Base-by-base conservation (phyloP, 2,888 invertebrate genomes). In the Andricus curvator region DNA sequence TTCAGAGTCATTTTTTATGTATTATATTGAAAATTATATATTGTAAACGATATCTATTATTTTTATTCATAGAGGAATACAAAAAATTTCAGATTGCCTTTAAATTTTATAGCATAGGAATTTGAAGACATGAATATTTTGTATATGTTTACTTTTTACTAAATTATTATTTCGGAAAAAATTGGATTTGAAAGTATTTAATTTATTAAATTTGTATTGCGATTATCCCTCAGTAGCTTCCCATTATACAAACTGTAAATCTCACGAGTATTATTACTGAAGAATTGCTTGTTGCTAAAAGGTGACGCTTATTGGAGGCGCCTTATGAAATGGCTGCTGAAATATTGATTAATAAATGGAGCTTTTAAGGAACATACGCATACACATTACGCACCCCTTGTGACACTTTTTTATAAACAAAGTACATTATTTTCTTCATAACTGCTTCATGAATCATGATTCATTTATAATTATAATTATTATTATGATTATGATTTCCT, bases 271-370 rank as follows among this genome's bases (percentile, higher is more conserved):
- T 60, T 22, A 8, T 60, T 60, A 60, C 22, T 60, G 22, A 22
- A 22, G 2, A 22, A 60, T 60, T 60, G 60, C 22, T 60, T 60
- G 22, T 60, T 22, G 2, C 9, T 60, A 22, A 60, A 60, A 22
- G 60, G 11, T 22, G 22, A 22, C 22, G 60, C n/a, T 60, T 22
- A 60, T 8, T 2, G n/a, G n/a, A 25, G 25, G 56, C n/a, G 60
- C 22, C 22, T 22, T 60, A 22, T 48, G 13, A 22, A 60, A 60
- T 60, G 11, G 22, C 22, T 22, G 48, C 48, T 22, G 60, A 60
- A 22, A n/a, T 60, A 60, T 48, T 70, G 22, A 51, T 51, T 70
- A 70, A 25, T 48, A 70, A 70, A 70, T 51, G 70, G 70, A 51
- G 70, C 70, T 70, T 70, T 51, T 70, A 70, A 70, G 48, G 29